phyloP scores from a whole-genome alignment of 2,888 invertebrate species.

The Linnaemya vulpina region DNA sequence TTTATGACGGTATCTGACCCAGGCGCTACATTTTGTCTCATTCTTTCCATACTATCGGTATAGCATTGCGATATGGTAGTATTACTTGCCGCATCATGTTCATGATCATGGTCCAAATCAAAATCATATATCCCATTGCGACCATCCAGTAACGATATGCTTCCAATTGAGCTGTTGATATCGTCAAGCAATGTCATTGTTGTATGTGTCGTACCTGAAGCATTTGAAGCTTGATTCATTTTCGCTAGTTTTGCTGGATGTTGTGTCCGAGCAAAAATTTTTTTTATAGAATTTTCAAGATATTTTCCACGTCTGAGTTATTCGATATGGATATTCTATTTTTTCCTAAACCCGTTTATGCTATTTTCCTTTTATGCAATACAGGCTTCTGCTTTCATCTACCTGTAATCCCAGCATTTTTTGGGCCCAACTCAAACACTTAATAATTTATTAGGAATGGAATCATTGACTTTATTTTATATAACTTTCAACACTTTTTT shows the following conservation, averaged over 20 bases:
- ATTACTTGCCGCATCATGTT: constrained; percentile 59
- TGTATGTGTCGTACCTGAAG: constrained; percentile 73
- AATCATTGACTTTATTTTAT: constrained; percentile 17
- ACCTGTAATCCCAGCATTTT: constrained; percentile 53
- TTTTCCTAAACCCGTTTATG: constrained; percentile 66
- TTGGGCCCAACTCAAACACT: constrained; percentile 3
- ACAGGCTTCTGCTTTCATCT: constrained; percentile 44
- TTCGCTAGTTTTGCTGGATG: constrained; percentile 16
- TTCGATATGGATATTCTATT: background rate
- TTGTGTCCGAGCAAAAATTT: background rate
- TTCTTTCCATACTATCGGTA: constrained; percentile 58
- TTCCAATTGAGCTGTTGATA: constrained; percentile 74
- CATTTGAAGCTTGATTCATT: constrained; percentile 70
- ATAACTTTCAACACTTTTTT: background rate
- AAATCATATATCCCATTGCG: constrained; percentile 60
- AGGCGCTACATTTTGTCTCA: constrained; percentile 57
- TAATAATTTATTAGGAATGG: background rate
- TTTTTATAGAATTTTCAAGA: constrained; percentile 25
- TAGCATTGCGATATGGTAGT: constrained; percentile 71
- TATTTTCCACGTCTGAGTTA: background rate
- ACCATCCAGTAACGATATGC: constrained; percentile 68
- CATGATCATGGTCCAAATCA: constrained; percentile 58
- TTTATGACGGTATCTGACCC: constrained; percentile 74
- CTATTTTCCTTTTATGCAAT: constrained; percentile 71
- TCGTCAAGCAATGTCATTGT: constrained; percentile 76